Conservation (phyloP, 2,113 vertebrate species). For the Deroptyus accipitrinus region DNA sequence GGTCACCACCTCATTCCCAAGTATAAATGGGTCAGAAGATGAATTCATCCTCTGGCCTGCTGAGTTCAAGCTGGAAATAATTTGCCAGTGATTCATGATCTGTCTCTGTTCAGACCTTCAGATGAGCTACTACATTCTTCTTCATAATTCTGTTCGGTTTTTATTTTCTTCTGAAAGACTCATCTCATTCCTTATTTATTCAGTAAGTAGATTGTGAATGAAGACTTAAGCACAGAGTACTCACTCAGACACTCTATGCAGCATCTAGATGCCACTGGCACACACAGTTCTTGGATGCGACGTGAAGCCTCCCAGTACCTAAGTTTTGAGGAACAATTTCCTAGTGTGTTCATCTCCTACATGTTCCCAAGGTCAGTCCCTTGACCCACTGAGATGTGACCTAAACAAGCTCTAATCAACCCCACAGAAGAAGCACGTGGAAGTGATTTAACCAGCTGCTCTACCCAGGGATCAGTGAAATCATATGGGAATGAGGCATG, state of each 20-base stretch:
- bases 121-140: background rate
- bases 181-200: background rate
- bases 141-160: background rate
- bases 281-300: background rate
- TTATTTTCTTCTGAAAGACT: background rate
- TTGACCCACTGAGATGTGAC: background rate
- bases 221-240: background rate
- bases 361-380: background rate
- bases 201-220: background rate
- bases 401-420: background rate
- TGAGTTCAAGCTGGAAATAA: background rate
- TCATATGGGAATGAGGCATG: accelerated
- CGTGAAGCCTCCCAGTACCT: background rate
- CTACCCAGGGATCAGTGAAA: background rate
- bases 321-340: background rate
- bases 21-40: background rate
- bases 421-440: background rate
- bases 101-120: background rate
- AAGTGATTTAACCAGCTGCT: accelerated
- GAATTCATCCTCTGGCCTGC: background rate
- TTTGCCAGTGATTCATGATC: background rate
- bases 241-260: background rate
- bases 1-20: background rate
- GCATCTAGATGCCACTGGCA: background rate
- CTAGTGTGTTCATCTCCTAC: background rate